These are phyloP conservation scores for Antrozous pallidus DNA, from an alignment of 2,797 vertebrate genomes.

Conservation along the genomic window DNA sequence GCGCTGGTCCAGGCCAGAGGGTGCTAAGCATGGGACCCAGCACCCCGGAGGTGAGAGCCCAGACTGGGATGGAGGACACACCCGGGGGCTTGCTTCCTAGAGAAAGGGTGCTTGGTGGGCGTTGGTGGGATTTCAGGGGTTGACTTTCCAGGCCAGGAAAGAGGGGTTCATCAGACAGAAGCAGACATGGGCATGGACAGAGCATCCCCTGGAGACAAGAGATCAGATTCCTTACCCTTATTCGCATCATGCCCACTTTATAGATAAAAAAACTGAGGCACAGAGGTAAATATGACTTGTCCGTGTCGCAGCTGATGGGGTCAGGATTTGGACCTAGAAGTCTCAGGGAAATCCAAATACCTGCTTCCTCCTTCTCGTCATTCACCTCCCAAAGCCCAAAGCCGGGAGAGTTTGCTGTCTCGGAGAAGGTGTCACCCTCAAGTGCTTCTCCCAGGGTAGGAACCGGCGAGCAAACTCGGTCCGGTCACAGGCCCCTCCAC, in stretches of 20 bases:
- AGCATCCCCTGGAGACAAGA: background rate
- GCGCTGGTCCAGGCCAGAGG: background rate
- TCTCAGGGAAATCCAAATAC: background rate
- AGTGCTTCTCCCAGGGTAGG: background rate
- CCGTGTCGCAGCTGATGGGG: background rate
- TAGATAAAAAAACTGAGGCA: background rate
- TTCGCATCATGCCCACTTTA: background rate
- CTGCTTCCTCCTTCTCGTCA: background rate
- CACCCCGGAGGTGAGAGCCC: background rate
- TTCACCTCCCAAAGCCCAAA: background rate
- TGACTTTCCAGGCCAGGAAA: background rate
- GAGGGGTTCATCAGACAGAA: background rate
- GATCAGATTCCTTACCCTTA: background rate
- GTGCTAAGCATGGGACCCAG: background rate
- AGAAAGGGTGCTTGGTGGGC: background rate
- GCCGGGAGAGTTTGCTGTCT: background rate
- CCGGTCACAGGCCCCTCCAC: accelerated
- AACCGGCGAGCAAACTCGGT: background rate
- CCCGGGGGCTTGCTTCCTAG: background rate
- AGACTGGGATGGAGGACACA: accelerated
- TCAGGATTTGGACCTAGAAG: background rate
- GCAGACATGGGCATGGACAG: accelerated
- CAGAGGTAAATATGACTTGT: background rate
- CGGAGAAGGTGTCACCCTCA: background rate
- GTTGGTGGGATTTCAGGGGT: background rate